Conservation (phyloP, 2,113 vertebrate species). For the Micronycteris hirsuta region DNA sequence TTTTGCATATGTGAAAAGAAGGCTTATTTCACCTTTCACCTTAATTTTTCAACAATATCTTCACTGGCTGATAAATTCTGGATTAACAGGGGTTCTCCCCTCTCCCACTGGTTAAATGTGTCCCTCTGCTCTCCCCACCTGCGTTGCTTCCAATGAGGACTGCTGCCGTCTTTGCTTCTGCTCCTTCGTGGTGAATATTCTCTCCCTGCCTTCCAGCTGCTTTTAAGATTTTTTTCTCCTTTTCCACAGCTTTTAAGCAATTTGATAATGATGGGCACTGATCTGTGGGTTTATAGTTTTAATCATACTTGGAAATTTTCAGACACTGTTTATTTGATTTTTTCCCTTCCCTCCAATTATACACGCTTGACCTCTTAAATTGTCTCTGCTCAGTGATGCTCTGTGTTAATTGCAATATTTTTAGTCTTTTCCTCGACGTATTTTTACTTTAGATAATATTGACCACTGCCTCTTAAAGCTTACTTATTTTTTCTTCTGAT, state of each 20-base stretch:
- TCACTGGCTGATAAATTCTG: background rate
- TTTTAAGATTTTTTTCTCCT: background rate
- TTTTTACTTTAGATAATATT: background rate
- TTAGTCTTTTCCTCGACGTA: background rate
- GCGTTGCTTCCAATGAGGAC: background rate
- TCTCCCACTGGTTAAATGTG: background rate
- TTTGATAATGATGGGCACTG: background rate
- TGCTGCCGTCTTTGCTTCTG: background rate
- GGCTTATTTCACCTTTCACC: background rate
- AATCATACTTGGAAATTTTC: background rate
- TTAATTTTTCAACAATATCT: background rate
- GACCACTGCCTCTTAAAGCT: background rate
- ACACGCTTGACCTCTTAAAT: background rate
- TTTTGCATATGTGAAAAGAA: background rate
- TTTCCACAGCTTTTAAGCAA: background rate
- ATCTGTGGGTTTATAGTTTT: background rate
- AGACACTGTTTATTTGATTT: background rate
- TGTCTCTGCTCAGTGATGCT: background rate
- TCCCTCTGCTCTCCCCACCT: background rate
- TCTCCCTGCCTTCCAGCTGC: background rate
- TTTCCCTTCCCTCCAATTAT: background rate
- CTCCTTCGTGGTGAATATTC: background rate
- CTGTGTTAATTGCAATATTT: background rate
- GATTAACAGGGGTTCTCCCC: background rate
- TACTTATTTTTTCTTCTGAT: background rate